Percentiles rank a stretch among this genome's conserved stretches.
phyloP scores from a whole-genome alignment of 2,888 invertebrate species.

The Athalia rosae region DNA sequence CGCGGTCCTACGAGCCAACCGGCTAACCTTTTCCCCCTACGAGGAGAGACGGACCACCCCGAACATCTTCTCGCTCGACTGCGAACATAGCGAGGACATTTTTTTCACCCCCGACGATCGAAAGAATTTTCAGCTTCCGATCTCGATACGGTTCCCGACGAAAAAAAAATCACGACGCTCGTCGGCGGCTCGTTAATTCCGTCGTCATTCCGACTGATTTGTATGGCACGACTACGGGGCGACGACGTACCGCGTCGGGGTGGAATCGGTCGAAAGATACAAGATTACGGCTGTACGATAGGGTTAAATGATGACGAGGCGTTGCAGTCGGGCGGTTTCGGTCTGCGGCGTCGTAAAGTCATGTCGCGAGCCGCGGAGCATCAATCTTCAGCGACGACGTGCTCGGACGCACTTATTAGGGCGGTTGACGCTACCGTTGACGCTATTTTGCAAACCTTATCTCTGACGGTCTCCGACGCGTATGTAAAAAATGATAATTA shows the following conservation, averaged over 20 bases:
- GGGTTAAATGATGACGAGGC: constrained; percentile 52
- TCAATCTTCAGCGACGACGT: constrained; percentile 59
- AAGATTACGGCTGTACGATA: constrained; percentile 54
- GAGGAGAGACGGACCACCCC: no score
- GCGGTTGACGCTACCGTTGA: constrained; percentile 30
- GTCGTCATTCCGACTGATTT: not conserved
- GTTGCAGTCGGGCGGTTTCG: constrained; percentile 22
- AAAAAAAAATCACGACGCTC: no score
- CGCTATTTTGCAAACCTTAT: constrained; percentile 47
- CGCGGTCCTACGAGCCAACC: not conserved
- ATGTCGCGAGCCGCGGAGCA: constrained; percentile 52
- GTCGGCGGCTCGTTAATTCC: no score
- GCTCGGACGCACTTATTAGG: constrained; percentile 53
- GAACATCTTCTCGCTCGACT: not conserved
- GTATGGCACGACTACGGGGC: not conserved
- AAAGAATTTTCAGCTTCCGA: no score
- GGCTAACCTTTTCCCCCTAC: not conserved
- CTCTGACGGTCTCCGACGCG: not conserved
- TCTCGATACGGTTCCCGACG: no score
- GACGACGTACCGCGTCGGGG: constrained; percentile 46
- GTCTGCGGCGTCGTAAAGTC: constrained; percentile 48
- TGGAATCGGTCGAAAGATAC: constrained; percentile 51
- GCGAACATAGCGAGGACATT: no score
- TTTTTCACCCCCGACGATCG: no score
- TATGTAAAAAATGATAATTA: no score